Conservation (phyloP, 1,140 invertebrate species). For the Nebria ingens region DNA sequence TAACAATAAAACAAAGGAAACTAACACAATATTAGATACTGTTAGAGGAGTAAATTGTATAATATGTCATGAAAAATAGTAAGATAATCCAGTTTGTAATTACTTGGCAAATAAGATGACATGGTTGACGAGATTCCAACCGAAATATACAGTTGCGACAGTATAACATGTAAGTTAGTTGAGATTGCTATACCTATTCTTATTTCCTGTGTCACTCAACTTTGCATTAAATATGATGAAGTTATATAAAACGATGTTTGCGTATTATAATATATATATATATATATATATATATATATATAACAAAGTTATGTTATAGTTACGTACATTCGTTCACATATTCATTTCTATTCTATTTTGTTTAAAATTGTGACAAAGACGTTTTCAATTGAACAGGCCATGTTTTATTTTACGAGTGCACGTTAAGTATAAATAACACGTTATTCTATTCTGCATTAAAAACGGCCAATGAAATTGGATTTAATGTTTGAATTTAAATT, state of each 20-base stretch:
- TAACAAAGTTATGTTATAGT: background rate
- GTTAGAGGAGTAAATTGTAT: background rate
- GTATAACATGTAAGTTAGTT: background rate
- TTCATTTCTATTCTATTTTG: too few relatives aligned
- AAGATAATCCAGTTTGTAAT: conserved; percentile 1
- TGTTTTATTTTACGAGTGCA: background rate
- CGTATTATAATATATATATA: background rate
- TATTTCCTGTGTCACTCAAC: conserved; percentile 6
- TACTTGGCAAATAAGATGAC: background rate
- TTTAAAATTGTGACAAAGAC: too few relatives aligned
- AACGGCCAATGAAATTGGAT: too few relatives aligned
- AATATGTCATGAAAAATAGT: background rate
- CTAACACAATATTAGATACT: background rate
- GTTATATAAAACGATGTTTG: background rate
- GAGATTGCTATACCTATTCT: background rate
- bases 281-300: conserved; percentile 1
- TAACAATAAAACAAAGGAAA: background rate
- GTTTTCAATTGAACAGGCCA: background rate
- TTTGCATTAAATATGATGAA: background rate
- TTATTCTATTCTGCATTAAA: too few relatives aligned
- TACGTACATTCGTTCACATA: too few relatives aligned
- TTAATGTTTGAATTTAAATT: too few relatives aligned
- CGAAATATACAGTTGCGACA: background rate
- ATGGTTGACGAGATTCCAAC: conserved; percentile 1
- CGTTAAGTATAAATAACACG: too few relatives aligned